Evolutionary conservation across 2,113 vertebrate genomes (phyloP), one percentile per base, ranked within the genome.

Genomic region (Rissa tridactyla): DNA sequence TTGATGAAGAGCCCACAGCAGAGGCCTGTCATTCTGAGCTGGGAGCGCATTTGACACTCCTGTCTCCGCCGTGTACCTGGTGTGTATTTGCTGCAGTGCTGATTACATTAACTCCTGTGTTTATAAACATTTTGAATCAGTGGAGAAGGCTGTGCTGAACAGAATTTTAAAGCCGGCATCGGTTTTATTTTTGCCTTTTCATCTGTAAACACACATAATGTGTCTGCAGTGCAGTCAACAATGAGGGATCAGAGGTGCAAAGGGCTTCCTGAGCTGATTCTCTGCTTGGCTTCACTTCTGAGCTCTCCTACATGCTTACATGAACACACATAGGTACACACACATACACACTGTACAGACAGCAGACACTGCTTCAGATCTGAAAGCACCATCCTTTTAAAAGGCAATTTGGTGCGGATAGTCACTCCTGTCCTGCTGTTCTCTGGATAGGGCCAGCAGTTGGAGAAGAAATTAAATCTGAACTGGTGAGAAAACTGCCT

Each of bases 51-150:
- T 91, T 98, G 97, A 97, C 94, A 72, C 95, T 93, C 85, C 94
- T 55, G 96, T 96, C 97, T 97, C 79, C 10, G 26, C 95, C 42
- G 51, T 34, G 95, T 96, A 97, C 98, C 98, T 98, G 98, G 97
- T 71, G 96, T 96, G 97, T 97, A 97, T 98, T 98, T 98, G 97
- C 97, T 96, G 93, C 97, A 88, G 97, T 72, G 97, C 97, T 98
- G 98, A 98, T 98, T 98, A 57, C 97, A 98, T 98, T 98, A 97
- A 90, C 93, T 96, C 69, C 82, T 22, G 88, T 98, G 98, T 98
- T 98, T 98, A 98, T 98, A 98, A 98, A 98, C 98, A 98, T 97
- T 97, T 81, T 32, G 96, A 97, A 95, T 96, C 77, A 9, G 90
- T 62, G 94, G 95, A 47, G 91, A 81, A 96, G 77, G 66, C 95